These are phyloP conservation scores for Odontocerum albicorne DNA, from an alignment of 2,888 invertebrate species.

Conservation along the genomic window DNA sequence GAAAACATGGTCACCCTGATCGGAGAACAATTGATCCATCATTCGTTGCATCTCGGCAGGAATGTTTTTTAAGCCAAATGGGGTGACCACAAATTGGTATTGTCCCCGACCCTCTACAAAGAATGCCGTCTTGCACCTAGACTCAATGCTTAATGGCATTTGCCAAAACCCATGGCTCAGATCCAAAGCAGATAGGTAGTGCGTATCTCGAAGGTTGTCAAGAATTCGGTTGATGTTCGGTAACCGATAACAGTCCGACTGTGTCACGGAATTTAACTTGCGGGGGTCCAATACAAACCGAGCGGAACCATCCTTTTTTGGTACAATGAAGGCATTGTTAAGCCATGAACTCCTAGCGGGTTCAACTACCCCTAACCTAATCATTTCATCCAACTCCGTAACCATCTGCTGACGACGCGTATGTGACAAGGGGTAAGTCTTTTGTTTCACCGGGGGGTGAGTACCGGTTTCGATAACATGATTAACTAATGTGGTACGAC, in stretches of 20 bases:
- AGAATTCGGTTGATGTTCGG: conserved; percentile 10
- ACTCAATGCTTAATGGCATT: conserved; percentile 9
- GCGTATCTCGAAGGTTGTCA: conserved; percentile 7
- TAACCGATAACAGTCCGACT: conserved; percentile 12
- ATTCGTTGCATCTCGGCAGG: conserved; percentile 12
- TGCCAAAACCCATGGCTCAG: conserved; percentile 22
- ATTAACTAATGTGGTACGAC: background rate
- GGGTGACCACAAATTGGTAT: conserved; percentile 3
- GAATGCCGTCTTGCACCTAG: conserved; percentile 22
- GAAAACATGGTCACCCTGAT: conserved; percentile 36
- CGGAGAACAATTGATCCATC: conserved; percentile 27
- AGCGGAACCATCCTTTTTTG: conserved; percentile 35
- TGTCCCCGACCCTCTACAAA: conserved; percentile 17
- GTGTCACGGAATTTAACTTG: conserved; percentile 27
- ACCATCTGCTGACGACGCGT: conserved; percentile 35
- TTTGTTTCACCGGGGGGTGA: conserved; percentile 29
- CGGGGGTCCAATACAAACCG: conserved; percentile 38
- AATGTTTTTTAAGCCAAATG: conserved; percentile 23
- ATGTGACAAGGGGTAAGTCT: conserved; percentile 38
- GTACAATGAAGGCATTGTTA: conserved; percentile 35
- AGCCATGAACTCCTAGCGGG: conserved; percentile 34
- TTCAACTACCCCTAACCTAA: conserved; percentile 36
- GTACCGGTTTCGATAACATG: conserved; percentile 9
- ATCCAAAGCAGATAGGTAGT: conserved; percentile 6
- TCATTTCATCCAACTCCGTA: conserved; percentile 36